Evolutionary conservation across 2,888 invertebrate species (phyloP), one percentile per base, ranked within the genome.

Genomic region (Bombylius major): DNA sequence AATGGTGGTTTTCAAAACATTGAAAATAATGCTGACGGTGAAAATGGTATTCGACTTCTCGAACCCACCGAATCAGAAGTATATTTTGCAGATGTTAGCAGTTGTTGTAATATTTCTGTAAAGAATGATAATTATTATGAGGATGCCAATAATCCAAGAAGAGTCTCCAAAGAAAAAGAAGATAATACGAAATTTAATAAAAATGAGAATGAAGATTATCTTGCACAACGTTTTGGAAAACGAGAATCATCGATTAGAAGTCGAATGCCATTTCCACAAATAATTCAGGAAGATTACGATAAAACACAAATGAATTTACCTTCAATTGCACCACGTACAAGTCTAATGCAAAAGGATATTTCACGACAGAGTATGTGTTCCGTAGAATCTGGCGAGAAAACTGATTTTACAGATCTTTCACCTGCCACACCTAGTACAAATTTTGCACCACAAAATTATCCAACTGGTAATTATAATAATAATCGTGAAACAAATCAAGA

Each of bases 21-120:
- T 65, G 84, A 84, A 62, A 77, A 56, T 31, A 45, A 53, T 42
- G 62, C 50, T 66, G 65, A 39, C 42, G 32, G 39, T 32, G 45
- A 56, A 39, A 58, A 56, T 23, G 64, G 71, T 58, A 57, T 57
- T 1, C 63, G 62, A 33, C 57, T 60, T 36, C 58, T 73, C 12
- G 84, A 83, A 65, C 80, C 82, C 34, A 80, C 87, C 0, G 89
- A 89, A 66, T 88, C 88, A 0, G 90, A 90, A 68, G 83, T 90
- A 0, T 90, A 90, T 67, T 90, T 90, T 65, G 89, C 89, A 0
- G 89, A 90, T 63, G 89, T 89, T 0, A 89, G 89, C 34, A 88
- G 87, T 57, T 89, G 89, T 65, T 89, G 89, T 65, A 86, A 86
- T 65, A 83, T 84, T 51, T 86, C 86, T 5, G 79, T 86, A 0